These are phyloP conservation scores for Pissodes strobi DNA, from an alignment of 1,140 invertebrate species.

Conservation along the genomic window DNA sequence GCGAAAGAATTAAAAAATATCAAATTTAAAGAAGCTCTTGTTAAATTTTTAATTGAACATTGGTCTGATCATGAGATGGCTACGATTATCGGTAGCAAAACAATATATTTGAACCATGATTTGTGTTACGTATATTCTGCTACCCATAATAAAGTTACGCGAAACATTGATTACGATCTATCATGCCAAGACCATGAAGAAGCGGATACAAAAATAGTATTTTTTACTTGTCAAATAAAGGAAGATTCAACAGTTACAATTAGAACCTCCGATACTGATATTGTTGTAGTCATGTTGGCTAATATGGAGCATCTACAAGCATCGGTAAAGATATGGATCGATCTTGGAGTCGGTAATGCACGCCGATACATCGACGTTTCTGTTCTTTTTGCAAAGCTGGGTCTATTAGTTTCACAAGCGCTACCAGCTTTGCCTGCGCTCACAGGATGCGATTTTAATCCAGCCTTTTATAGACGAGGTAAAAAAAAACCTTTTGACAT, in stretches of 20 bases:
- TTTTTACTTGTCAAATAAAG: slow-evolving; percentile 11
- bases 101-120: slow-evolving; percentile 1
- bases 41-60: background rate
- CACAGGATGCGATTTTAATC: no score
- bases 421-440: slow-evolving; percentile 11
- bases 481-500: background rate
- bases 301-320: slow-evolving; percentile 25
- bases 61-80: background rate
- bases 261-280: slow-evolving; percentile 22
- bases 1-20: background rate
- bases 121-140: slow-evolving; percentile 3
- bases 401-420: slow-evolving; percentile 10
- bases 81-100: background rate
- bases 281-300: slow-evolving; percentile 18
- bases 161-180: slow-evolving; percentile 20
- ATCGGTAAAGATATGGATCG: slow-evolving; percentile 22
- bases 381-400: slow-evolving; percentile 15
- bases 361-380: slow-evolving; percentile 32
- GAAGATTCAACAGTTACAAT: slow-evolving; percentile 17
- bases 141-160: background rate
- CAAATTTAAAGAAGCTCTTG: no score
- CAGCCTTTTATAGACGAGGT: no score
- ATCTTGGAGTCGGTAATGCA: slow-evolving; percentile 28
- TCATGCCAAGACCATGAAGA: slow-evolving; percentile 23
- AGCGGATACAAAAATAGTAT: slow-evolving; percentile 21